A percentile compares a stretch with the other conserved stretches of the same genome.
phyloP scores from a whole-genome alignment of 2,797 vertebrate genomes.

The Epinephelus awoara region DNA sequence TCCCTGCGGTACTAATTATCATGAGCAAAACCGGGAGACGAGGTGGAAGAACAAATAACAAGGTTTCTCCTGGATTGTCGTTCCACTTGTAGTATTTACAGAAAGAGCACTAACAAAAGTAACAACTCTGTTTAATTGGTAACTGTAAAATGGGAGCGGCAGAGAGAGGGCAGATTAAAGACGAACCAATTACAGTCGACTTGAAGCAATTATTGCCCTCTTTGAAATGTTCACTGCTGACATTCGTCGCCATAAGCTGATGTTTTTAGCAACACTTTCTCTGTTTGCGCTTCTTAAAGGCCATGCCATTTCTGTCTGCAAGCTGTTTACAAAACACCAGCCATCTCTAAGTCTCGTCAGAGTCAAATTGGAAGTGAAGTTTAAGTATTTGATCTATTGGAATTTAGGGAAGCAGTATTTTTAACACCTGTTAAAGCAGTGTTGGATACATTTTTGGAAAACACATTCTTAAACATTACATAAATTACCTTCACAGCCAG shows the following conservation, averaged over 20 bases:
- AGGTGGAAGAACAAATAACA: slow-evolving; percentile 53
- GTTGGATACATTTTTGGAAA: slow-evolving; percentile 29
- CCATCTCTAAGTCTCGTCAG: slow-evolving; percentile 26
- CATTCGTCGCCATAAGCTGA: slow-evolving; percentile 59
- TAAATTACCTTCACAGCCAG: slow-evolving; percentile 42
- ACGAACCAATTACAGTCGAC: slow-evolving; percentile 68
- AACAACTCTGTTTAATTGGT: slow-evolving; percentile 63
- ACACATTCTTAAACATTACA: slow-evolving; percentile 47
- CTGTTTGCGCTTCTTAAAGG: slow-evolving; percentile 56
- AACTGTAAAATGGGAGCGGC: slow-evolving; percentile 52
- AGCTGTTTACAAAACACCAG: slow-evolving; percentile 63
- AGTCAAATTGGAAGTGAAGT: slow-evolving; percentile 52
- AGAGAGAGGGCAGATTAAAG: slow-evolving; percentile 62
- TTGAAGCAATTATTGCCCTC: slow-evolving; percentile 71
- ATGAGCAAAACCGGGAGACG: slow-evolving; percentile 52
- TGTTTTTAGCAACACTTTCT: slow-evolving; percentile 75
- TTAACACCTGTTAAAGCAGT: slow-evolving; percentile 17
- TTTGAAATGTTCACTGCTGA: slow-evolving; percentile 73
- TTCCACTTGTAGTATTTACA: slow-evolving; percentile 63
- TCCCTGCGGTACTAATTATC: slow-evolving; percentile 49
- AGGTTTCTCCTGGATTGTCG: slow-evolving; percentile 46
- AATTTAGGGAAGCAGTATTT: slow-evolving; percentile 29
- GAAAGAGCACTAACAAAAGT: slow-evolving; percentile 53
- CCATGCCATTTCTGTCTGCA: slow-evolving; percentile 51
- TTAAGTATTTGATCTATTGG: slow-evolving; percentile 37